These are phyloP conservation scores for Ciona savignyi DNA, from an alignment of 23 tunicate genomes.

Conservation along the genomic window DNA sequence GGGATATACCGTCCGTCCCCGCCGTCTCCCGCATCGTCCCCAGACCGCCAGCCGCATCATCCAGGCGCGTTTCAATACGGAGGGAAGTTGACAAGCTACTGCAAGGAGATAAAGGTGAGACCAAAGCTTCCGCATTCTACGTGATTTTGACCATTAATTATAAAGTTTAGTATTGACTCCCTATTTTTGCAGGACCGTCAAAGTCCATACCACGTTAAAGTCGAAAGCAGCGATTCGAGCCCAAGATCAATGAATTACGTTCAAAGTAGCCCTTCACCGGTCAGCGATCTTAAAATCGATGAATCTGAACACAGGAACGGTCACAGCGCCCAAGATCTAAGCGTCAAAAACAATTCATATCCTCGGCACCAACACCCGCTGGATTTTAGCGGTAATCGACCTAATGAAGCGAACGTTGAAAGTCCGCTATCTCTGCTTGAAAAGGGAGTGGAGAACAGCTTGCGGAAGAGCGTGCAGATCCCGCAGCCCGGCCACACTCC, in stretches of 20 bases:
- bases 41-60: neutral
- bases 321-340: constrained; percentile 8
- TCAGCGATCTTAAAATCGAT: neutral
- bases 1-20: constrained; percentile 44
- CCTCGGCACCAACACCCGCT: neutral
- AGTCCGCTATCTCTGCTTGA: neutral
- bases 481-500: neutral
- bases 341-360: neutral
- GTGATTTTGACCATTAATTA: no score
- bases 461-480: neutral
- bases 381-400: constrained; percentile 7
- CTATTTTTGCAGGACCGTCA: constrained; percentile 8
- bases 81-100: constrained; percentile 6
- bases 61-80: constrained; percentile 1
- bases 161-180: neutral
- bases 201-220: constrained; percentile 1
- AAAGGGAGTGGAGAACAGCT: neutral
- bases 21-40: constrained; percentile 34
- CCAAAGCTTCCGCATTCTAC: no score
- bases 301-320: neutral
- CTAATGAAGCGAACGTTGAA: neutral
- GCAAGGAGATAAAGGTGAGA: no score
- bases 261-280: neutral
- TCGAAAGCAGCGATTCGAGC: neutral
- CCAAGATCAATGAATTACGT: neutral